Evolutionary conservation across 2,888 invertebrate genomes (phyloP).

Genomic region (Lobophora halterata): DNA sequence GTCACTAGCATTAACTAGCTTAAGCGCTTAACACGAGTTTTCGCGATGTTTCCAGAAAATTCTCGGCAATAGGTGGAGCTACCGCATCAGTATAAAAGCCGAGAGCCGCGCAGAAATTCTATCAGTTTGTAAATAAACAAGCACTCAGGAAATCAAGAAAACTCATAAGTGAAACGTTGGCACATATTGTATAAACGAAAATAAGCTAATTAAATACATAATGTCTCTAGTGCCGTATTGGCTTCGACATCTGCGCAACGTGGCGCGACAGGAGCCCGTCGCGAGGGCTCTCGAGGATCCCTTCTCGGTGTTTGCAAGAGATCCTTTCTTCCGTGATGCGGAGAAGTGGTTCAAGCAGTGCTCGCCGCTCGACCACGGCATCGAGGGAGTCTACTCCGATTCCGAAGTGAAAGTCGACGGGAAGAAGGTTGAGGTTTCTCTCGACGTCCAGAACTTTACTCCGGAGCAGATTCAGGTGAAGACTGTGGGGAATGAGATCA

Average conservation of each 20-base stretch:
- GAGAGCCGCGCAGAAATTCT: constrained; percentile 23
- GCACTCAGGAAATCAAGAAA: constrained; percentile 3
- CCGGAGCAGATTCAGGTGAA: constrained; percentile 90
- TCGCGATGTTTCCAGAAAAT: constrained; percentile 41
- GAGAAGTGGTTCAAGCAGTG: constrained; percentile 55
- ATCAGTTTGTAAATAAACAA: constrained; percentile 31
- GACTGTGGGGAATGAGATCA: constrained; percentile 85
- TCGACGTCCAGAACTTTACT: constrained; percentile 90
- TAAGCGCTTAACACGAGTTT: constrained; percentile 40
- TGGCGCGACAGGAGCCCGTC: constrained; percentile 59
- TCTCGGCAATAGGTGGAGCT: constrained; percentile 57
- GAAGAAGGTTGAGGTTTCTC: constrained; percentile 85
- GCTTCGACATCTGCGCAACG: constrained; percentile 66
- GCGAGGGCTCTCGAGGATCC: constrained; percentile 59
- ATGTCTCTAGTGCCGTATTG: constrained; percentile 73
- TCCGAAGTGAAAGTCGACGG: constrained; percentile 81
- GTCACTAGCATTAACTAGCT: constrained; percentile 30
- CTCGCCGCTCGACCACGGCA: constrained; percentile 55
- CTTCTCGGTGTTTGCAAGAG: constrained; percentile 52
- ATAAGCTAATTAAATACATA: too few species aligned
- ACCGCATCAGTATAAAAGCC: constrained; percentile 50
- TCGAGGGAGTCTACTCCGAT: constrained; percentile 76
- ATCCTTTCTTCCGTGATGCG: constrained; percentile 70
- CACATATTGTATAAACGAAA: constrained; percentile 32
- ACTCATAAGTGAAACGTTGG: constrained; percentile 12